phyloP scores from a whole-genome alignment of 2,113 vertebrate genomes.

The Tragelaphus strepsiceros region DNA sequence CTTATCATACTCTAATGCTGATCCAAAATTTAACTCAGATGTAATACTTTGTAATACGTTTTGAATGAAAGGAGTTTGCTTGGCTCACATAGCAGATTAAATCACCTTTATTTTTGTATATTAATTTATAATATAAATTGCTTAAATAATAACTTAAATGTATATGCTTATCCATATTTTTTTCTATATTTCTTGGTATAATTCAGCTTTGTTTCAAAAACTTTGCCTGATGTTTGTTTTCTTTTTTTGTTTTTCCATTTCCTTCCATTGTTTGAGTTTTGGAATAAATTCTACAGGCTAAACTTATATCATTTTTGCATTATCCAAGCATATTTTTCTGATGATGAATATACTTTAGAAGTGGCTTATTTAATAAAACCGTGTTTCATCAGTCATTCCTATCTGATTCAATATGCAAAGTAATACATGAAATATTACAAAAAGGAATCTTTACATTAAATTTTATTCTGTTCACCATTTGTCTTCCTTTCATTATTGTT shows the following conservation, averaged over 20 bases:
- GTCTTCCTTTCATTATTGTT: conserved; percentile 27
- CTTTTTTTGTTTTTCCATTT: conserved; percentile 15
- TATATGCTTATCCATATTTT: neutral
- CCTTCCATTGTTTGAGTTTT: conserved; percentile 11
- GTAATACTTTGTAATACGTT: neutral
- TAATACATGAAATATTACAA: conserved; percentile 28
- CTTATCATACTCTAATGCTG: neutral
- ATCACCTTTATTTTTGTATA: neutral
- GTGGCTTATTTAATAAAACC: conserved; percentile 58
- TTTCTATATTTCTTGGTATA: neutral
- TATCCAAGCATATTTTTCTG: conserved; percentile 22
- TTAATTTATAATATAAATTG: neutral
- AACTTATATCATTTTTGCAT: conserved; percentile 44
- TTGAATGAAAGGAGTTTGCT: neutral
- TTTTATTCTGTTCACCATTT: neutral
- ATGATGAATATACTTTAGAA: conserved; percentile 33
- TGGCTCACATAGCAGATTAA: neutral
- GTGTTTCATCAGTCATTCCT: conserved; percentile 48
- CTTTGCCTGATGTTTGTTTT: neutral
- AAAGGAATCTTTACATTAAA: conserved; percentile 27
- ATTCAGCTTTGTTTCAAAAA: neutral
- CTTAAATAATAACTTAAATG: neutral
- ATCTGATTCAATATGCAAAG: conserved; percentile 60
- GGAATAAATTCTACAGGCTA: conserved; percentile 43
- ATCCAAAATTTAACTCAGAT: neutral